A percentile compares a stretch with the other conserved stretches of the same genome.
Conservation (phyloP, 2,888 invertebrate genomes). For the Drosophila imparisetae region DNA sequence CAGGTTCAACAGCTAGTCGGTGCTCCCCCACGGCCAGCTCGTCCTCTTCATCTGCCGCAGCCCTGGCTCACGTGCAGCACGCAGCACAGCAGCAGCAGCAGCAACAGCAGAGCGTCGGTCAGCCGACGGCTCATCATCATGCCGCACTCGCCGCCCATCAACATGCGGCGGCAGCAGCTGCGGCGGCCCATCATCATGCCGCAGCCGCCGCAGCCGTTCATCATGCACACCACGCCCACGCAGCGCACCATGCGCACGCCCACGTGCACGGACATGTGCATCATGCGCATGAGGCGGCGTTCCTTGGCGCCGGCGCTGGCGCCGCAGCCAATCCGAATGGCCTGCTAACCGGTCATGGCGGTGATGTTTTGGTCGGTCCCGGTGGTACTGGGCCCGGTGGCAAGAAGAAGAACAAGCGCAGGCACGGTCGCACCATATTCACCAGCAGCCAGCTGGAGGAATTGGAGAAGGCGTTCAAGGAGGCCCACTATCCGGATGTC, state of each 20-base stretch:
- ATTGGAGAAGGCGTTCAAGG: constrained; percentile 99
- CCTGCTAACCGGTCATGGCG: constrained; percentile 59
- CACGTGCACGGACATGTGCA: constrained; percentile 67
- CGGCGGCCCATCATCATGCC: constrained; percentile 74
- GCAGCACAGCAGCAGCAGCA: constrained; percentile 49
- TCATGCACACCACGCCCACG: constrained; percentile 75
- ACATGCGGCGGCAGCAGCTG: constrained; percentile 71
- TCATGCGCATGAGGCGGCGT: constrained; percentile 72
- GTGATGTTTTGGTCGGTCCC: constrained; percentile 64
- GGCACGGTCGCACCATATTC: constrained; percentile 99
- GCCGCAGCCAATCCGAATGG: constrained; percentile 64
- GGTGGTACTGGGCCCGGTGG: constrained; percentile 74
- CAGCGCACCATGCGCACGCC: constrained; percentile 62
- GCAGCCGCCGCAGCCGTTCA: constrained; percentile 73
- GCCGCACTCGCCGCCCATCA: constrained; percentile 75
- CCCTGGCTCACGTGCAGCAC: constrained; percentile 51
- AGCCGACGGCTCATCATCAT: constrained; percentile 57
- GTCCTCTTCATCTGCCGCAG: constrained; percentile 62
- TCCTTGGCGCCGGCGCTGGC: constrained; percentile 55
- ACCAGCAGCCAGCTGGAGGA: constrained; percentile 99
- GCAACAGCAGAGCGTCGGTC: constrained; percentile 37
- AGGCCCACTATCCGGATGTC: constrained; percentile 99
- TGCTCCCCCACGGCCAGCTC: constrained; percentile 62
- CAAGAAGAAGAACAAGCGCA: constrained; percentile 97
- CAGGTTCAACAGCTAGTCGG: constrained; percentile 34